Evolutionary conservation across 92 coral and sea anemone genomes (phyloP).

Genomic region (Bergia sp.): DNA sequence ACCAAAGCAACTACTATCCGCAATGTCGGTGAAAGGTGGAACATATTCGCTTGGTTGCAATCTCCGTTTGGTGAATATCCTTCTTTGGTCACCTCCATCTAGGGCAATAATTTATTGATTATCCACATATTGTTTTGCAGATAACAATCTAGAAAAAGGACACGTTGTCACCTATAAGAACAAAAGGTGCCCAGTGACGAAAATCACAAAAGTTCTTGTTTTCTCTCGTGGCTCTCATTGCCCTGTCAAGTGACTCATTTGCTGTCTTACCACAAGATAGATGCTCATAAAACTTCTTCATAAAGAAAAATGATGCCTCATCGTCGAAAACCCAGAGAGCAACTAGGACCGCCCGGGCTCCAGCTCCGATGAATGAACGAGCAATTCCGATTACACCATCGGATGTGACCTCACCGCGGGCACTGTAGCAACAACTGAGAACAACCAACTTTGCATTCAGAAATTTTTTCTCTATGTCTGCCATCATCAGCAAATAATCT

Average conservation of each 20-base stretch:
- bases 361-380: conserved; percentile 60
- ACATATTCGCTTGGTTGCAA: too few species aligned
- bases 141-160: too few species aligned
- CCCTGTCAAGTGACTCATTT: conserved; percentile 25
- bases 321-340: conserved; percentile 56
- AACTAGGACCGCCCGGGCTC: conserved; percentile 55
- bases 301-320: conserved; percentile 38
- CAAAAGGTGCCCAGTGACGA: conserved; percentile 42
- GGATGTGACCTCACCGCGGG: conserved; percentile 45
- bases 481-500: conserved; percentile 33
- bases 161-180: conserved; percentile 36
- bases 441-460: conserved; percentile 55
- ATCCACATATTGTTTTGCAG: too few species aligned
- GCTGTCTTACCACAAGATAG: conserved; percentile 9
- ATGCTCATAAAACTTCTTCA: conserved; percentile 46
- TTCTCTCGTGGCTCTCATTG: conserved; percentile 40
- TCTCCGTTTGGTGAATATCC: too few species aligned
- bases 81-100: too few species aligned
- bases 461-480: conserved; percentile 30
- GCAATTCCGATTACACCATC: conserved; percentile 62
- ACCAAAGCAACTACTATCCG: too few species aligned
- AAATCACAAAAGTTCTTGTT: neutral
- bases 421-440: conserved; percentile 51
- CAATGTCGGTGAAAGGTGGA: too few species aligned
- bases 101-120: too few species aligned